These are phyloP conservation scores for Cryptosula pallasiana DNA, from an alignment of 2,888 invertebrate species.

Conservation along the genomic window DNA sequence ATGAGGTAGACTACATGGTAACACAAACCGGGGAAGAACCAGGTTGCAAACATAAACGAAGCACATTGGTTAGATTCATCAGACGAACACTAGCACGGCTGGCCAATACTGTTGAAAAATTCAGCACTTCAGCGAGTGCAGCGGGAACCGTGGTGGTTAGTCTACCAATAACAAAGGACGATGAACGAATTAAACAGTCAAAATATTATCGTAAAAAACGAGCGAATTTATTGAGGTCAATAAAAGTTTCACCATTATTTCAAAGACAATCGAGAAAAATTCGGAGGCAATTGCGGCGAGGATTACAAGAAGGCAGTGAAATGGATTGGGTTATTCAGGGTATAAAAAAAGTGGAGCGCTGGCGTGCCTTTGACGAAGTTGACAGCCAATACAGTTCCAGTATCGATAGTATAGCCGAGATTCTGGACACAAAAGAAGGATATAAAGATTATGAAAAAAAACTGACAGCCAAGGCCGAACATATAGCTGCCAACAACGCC, in stretches of 20 bases:
- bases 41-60: too few relatives aligned
- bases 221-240: not conserved
- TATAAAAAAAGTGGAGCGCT: not conserved
- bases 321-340: not conserved
- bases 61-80: not conserved
- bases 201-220: not conserved
- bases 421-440: not conserved
- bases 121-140: not conserved
- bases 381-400: not conserved
- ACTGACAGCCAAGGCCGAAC: not conserved
- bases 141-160: not conserved
- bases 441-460: not conserved
- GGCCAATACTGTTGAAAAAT: not conserved
- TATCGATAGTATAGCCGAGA: not conserved
- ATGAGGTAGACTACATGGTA: conserved; percentile 5
- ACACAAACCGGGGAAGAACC: not conserved
- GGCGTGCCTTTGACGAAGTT: not conserved
- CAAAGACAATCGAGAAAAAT: not conserved
- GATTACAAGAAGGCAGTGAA: not conserved
- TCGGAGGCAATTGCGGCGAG: not conserved
- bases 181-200: not conserved
- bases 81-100: not conserved
- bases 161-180: not conserved
- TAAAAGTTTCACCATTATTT: not conserved
- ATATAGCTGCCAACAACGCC: not conserved